phyloP scores from a whole-genome alignment of 2,888 invertebrate species.

The Noctua janthe region DNA sequence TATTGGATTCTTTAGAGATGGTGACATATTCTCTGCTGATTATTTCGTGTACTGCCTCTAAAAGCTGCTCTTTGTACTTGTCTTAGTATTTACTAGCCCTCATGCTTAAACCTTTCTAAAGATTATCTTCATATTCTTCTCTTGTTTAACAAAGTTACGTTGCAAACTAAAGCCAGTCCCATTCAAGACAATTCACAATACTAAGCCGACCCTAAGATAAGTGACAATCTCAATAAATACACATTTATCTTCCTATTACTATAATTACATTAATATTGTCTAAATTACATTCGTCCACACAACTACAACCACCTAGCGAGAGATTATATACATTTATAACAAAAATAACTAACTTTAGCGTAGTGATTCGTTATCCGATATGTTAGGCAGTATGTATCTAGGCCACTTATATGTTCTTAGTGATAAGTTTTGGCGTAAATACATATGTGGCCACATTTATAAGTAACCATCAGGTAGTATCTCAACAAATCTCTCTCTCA shows the following conservation, averaged over 20 bases:
- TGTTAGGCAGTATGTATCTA: slow-evolving; percentile 87
- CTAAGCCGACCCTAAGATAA: slow-evolving; percentile 66
- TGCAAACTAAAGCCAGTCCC: slow-evolving; percentile 42
- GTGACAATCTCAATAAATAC: slow-evolving; percentile 67
- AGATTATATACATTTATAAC: slow-evolving; percentile 80
- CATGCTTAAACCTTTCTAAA: background rate
- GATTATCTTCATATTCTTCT: background rate
- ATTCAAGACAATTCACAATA: slow-evolving; percentile 49
- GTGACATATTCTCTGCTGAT: background rate
- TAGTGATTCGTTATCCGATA: slow-evolving; percentile 85
- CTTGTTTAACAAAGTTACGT: background rate
- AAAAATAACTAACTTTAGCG: slow-evolving; percentile 83
- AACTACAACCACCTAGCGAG: slow-evolving; percentile 80
- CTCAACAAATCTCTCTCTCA: background rate
- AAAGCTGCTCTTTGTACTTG: background rate
- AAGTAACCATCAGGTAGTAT: background rate
- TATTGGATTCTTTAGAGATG: background rate
- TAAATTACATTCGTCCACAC: slow-evolving; percentile 84
- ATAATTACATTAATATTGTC: slow-evolving; percentile 86
- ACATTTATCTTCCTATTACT: slow-evolving; percentile 70
- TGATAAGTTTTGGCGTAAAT: slow-evolving; percentile 65
- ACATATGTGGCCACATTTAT: background rate
- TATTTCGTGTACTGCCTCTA: background rate
- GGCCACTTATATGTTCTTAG: slow-evolving; percentile 79
- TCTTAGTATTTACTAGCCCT: background rate